phyloP scores from a whole-genome alignment of 2,113 vertebrate species.

The Tetraodon nigroviridis region DNA sequence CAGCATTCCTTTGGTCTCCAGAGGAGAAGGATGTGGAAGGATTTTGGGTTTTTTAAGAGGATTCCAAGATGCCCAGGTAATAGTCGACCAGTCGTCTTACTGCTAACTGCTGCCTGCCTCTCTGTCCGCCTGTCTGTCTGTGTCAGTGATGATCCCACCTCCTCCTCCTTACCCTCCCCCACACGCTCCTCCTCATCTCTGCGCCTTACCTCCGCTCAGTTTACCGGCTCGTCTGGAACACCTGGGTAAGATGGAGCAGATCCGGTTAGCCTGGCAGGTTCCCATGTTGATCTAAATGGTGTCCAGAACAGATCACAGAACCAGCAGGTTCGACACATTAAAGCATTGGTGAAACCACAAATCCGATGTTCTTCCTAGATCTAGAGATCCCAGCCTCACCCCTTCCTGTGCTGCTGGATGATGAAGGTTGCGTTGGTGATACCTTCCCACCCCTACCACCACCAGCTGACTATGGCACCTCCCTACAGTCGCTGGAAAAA shows the following conservation, averaged over 20 bases:
- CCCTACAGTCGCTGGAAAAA: slow-evolving; percentile 65
- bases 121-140: slow-evolving; percentile 11
- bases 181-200: slow-evolving; percentile 7
- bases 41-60: not conserved
- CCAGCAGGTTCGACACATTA: no score
- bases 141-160: slow-evolving; percentile 70
- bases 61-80: not conserved
- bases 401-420: slow-evolving; percentile 45
- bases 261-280: no score
- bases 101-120: not conserved
- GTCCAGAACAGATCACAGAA: no score
- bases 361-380: slow-evolving; percentile 35
- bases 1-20: no score
- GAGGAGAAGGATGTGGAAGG: no score
- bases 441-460: slow-evolving; percentile 63
- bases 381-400: slow-evolving; percentile 63
- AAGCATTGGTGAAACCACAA: no score
- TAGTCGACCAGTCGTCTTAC: no score
- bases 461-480: slow-evolving; percentile 62
- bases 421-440: slow-evolving; percentile 39
- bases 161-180: slow-evolving; percentile 69
- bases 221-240: slow-evolving; percentile 62
- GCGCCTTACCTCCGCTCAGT: slow-evolving; percentile 29
- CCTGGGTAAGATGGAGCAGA: slow-evolving; percentile 51
- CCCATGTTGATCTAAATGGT: no score